Evolutionary conservation across 2,113 vertebrate species (phyloP), one percentile per base, ranked within the genome.

Genomic region (Ranitomeya variabilis): DNA sequence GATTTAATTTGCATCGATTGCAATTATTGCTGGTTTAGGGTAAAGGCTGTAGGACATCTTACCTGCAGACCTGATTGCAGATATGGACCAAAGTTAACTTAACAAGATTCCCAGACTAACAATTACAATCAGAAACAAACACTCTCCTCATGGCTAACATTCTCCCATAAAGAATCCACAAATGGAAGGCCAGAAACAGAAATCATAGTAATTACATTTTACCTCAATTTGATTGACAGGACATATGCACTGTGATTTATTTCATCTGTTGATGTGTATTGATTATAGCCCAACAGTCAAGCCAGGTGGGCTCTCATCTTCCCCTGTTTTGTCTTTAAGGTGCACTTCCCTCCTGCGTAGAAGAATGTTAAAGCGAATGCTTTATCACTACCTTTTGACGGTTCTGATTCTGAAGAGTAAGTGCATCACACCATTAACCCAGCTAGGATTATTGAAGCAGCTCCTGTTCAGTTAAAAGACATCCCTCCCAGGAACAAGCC

Each of bases 81-180:
- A 79, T 66, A 64, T 67, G 14, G 23, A 69, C 69, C 12, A 54
- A 37, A 26, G 59, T 9, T 23, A 18, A 37, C 31, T 45, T 26
- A 66, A 66, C 12, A 87, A 67, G 16, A 80, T 67, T 8, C 37
- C 74, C 13, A 67, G 31, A 19, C n/a, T 62, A 67, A 57, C 79
- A 87, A 87, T 87, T 87, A 69, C 37, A 87, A 87, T 87, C 86
- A 86, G 37, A 66, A 54, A 18, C 85, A 69, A 51, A 87, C 83
- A 85, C 74, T 86, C 37, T 14, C 45, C 69, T 55, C 62, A 19
- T 45, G 12, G 12, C 74, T 69, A 57, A 21, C 51, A 86, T 69
- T 57, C 60, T 80, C 37, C 51, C 21, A 6, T 21, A 80, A 10
- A 26, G 51, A n/a, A 54, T n/a, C 31, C 21, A 69, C 15, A 80